Percentiles rank a stretch among this genome's conserved stretches.
phyloP scores from a whole-genome alignment of 2,797 vertebrate genomes.

The Acrossocheilus wenchowensis region DNA sequence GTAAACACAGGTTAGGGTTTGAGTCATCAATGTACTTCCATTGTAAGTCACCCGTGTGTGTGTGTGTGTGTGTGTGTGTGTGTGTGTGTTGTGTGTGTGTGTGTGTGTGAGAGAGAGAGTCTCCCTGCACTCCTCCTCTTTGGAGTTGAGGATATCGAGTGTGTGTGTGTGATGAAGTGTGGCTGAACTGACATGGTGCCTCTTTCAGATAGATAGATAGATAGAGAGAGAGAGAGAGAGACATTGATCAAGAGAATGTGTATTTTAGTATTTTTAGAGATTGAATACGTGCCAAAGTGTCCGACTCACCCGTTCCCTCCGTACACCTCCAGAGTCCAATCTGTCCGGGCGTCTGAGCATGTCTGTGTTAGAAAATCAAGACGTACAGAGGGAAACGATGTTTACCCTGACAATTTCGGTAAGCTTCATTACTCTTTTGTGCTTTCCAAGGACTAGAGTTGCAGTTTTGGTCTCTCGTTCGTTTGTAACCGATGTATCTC shows the following conservation, averaged over 20 bases:
- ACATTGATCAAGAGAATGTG: conserved; percentile 42
- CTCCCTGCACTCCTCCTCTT: conserved; percentile 16
- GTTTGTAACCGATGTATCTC: conserved; percentile 47
- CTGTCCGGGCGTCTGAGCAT: neutral
- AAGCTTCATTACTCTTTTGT: conserved; percentile 33
- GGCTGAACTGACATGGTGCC: conserved; percentile 45
- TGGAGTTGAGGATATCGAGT: conserved; percentile 40
- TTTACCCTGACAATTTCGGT: conserved; percentile 23
- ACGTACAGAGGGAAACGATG: conserved; percentile 12
- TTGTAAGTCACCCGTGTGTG: conserved; percentile 52
- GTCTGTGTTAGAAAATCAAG: conserved; percentile 29
- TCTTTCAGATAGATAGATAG: conserved; percentile 23
- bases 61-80: neutral
- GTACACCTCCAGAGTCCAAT: conserved; percentile 6
- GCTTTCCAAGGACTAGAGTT: conserved; percentile 36
- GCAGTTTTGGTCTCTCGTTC: conserved; percentile 46
- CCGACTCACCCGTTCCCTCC: neutral
- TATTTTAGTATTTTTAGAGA: conserved; percentile 52
- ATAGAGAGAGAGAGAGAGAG: neutral
- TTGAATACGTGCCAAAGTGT: conserved; percentile 20
- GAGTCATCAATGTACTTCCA: neutral
- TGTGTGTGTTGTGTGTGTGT: neutral
- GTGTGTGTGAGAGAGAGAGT: conserved; percentile 6
- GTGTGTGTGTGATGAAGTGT: conserved; percentile 56
- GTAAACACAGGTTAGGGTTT: neutral